Evolutionary conservation across 2,113 vertebrate genomes (phyloP).

Genomic region (Alectura lathami): DNA sequence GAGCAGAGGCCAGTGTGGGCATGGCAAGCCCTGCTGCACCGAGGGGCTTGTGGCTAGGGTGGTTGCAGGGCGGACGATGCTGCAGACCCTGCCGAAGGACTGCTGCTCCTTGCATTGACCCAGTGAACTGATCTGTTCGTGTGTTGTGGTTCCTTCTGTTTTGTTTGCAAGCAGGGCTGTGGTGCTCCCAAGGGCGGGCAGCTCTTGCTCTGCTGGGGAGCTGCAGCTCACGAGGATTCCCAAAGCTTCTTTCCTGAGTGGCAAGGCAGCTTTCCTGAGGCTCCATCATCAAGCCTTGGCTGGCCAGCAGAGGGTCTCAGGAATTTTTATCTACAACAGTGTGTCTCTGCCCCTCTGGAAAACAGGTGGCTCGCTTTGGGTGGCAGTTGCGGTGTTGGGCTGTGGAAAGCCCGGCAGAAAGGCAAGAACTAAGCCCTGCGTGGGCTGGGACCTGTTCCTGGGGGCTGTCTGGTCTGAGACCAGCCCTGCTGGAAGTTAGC

Average conservation of each 20-base stretch:
- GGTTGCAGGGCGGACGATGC: neutral
- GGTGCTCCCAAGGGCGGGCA: neutral
- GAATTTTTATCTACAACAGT: neutral
- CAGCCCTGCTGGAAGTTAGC: neutral
- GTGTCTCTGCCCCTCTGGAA: no score
- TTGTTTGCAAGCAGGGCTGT: neutral
- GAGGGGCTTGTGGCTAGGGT: neutral
- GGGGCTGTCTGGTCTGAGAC: neutral
- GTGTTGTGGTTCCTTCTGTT: neutral
- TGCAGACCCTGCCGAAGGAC: neutral
- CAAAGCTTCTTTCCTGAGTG: neutral
- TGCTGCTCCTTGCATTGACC: neutral
- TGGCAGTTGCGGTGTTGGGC: no score
- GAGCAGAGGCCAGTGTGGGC: neutral
- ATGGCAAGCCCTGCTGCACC: neutral
- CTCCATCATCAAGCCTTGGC: neutral
- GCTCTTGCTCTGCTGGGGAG: neutral
- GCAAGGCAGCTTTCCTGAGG: neutral
- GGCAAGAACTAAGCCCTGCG: neutral
- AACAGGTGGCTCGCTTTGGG: no score
- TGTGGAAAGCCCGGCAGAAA: no score
- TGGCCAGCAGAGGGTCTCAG: neutral
- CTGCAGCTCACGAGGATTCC: neutral
- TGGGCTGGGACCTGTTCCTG: neutral
- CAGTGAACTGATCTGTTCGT: neutral